These are phyloP conservation scores for Mermis nigrescens DNA, from an alignment of 2,888 invertebrate species.

Conservation along the genomic window DNA sequence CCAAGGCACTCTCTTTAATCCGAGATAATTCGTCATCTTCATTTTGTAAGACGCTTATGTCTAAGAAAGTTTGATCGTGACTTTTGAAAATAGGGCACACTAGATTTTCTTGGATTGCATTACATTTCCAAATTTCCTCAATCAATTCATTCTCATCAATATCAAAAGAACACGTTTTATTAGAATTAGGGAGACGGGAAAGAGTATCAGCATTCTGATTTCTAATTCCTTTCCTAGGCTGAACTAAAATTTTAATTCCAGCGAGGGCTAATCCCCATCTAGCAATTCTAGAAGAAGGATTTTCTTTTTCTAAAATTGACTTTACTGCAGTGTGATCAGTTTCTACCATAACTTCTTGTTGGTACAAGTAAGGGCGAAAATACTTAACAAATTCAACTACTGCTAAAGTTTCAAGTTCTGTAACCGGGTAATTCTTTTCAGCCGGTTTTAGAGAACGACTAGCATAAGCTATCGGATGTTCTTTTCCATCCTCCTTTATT, in stretches of 20 bases:
- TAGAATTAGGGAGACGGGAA: slow-evolving; percentile 21
- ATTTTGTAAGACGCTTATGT: too few species aligned
- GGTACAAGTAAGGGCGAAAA: slow-evolving; percentile 34
- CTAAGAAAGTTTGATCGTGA: too few species aligned
- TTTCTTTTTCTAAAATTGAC: slow-evolving; percentile 35
- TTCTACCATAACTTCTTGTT: slow-evolving; percentile 24
- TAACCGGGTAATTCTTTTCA: slow-evolving; percentile 32
- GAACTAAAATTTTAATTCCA: slow-evolving; percentile 22
- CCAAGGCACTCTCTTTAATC: too few species aligned
- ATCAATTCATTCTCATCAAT: background rate
- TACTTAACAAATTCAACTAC: slow-evolving; percentile 30
- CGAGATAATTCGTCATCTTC: too few species aligned
- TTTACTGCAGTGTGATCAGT: slow-evolving; percentile 37
- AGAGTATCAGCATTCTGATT: slow-evolving; percentile 33
- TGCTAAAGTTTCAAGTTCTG: slow-evolving; percentile 32
- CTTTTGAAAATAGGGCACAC: too few species aligned
- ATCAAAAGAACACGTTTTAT: background rate
- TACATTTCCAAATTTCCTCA: background rate
- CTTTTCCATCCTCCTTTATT: slow-evolving; percentile 10
- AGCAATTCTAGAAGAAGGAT: slow-evolving; percentile 34
- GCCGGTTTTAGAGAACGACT: slow-evolving; percentile 16
- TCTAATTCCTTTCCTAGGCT: background rate
- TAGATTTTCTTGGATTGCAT: background rate
- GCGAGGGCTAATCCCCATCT: slow-evolving; percentile 35
- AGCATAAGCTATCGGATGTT: slow-evolving; percentile 17